phyloP scores from a whole-genome alignment of 1,140 invertebrate species.

The Neoseiulus cucumeris region DNA sequence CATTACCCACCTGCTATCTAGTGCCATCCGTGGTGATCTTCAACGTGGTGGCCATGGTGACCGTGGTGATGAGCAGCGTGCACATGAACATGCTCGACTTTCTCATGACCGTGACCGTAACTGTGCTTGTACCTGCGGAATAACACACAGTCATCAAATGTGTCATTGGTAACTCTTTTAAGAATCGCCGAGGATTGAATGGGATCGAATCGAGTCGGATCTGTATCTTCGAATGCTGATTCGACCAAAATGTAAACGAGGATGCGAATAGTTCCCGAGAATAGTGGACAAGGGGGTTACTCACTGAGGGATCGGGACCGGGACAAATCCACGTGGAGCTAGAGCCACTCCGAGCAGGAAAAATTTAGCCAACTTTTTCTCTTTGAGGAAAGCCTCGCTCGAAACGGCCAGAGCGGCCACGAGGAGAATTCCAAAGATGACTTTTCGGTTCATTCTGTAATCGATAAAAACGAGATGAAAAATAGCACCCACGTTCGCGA shows the following conservation, averaged over 20 bases:
- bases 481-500: not conserved
- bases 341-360: conserved; percentile 1
- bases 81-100: not conserved
- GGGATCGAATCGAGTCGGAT: too few species aligned
- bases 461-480: not conserved
- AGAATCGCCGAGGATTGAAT: too few species aligned
- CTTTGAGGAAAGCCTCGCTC: not conserved
- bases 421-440: not conserved
- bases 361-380: not conserved
- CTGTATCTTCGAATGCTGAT: too few species aligned
- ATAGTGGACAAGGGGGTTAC: not conserved
- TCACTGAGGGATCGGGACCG: not conserved
- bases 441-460: not conserved
- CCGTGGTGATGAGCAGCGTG: not conserved
- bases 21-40: not conserved
- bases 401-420: not conserved
- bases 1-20: too few species aligned
- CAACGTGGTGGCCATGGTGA: not conserved
- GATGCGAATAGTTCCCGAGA: too few species aligned
- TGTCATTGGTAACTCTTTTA: too few species aligned
- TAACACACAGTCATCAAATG: too few species aligned
- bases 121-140: not conserved
- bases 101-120: not conserved
- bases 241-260: too few species aligned
- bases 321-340: not conserved